A percentile compares a stretch with the other conserved stretches of the same genome.
phyloP scores from a whole-genome alignment of 2,113 vertebrate genomes.

The Petaurus breviceps region DNA sequence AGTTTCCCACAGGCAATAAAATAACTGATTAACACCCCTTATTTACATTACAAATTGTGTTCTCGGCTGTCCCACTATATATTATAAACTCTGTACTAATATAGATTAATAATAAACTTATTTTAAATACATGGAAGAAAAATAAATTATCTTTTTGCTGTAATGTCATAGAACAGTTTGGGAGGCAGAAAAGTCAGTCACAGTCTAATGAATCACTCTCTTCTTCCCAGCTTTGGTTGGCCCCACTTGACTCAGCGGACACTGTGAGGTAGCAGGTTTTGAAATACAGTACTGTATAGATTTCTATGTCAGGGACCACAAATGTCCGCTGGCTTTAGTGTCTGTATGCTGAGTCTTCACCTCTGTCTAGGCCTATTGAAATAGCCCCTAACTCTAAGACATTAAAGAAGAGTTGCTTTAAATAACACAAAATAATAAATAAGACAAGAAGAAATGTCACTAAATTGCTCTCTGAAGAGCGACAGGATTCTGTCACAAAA shows the following conservation, averaged over 20 bases:
- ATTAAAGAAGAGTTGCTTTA: slow-evolving; percentile 83
- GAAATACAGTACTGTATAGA: slow-evolving; percentile 46
- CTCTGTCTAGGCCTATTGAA: background rate
- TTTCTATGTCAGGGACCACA: slow-evolving; percentile 10
- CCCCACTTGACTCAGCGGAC: background rate
- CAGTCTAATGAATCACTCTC: background rate
- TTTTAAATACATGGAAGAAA: slow-evolving; percentile 81
- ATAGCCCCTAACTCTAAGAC: background rate
- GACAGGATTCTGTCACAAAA: background rate
- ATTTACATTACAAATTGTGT: background rate
- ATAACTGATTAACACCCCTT: background rate
- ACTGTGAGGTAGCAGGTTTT: slow-evolving; percentile 82
- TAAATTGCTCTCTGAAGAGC: background rate
- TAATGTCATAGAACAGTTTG: background rate
- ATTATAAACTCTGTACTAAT: slow-evolving; percentile 78
- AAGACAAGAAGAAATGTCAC: slow-evolving; percentile 50
- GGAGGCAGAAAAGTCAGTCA: slow-evolving; percentile 20
- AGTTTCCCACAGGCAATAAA: slow-evolving; percentile 37
- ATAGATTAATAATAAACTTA: slow-evolving; percentile 73
- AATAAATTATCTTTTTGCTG: slow-evolving; percentile 82
- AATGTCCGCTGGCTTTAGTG: background rate
- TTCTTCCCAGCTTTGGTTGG: background rate
- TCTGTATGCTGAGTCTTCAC: background rate
- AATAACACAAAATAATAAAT: slow-evolving; percentile 86
- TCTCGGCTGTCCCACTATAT: slow-evolving; percentile 65